These are phyloP conservation scores for Gnathonemus echidnorhynchus DNA, from an alignment of 2,113 vertebrate species.

Conservation along the genomic window DNA sequence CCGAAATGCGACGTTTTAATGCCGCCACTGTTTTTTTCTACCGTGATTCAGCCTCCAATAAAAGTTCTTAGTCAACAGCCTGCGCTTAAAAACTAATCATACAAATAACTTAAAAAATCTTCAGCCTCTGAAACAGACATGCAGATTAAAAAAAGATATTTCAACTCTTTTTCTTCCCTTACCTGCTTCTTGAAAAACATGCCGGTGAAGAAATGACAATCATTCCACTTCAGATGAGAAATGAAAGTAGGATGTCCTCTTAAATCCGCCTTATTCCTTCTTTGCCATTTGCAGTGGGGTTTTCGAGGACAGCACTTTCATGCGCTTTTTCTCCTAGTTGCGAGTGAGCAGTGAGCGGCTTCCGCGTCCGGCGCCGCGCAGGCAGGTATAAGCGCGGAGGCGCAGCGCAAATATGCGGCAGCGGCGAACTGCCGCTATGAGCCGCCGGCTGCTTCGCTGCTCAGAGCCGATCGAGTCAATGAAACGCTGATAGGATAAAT, in stretches of 20 bases:
- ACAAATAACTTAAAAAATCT: background rate
- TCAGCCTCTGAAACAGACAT: background rate
- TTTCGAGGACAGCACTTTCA: background rate
- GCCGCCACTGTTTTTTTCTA: background rate
- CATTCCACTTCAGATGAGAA: background rate
- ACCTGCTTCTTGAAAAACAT: background rate
- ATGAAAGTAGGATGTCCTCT: too few relatives aligned
- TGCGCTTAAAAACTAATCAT: background rate
- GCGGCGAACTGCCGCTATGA: background rate
- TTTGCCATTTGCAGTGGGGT: background rate
- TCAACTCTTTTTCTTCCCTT: background rate
- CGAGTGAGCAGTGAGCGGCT: background rate
- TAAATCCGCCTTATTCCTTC: background rate
- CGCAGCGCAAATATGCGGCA: conserved; percentile 5
- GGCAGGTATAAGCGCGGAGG: background rate
- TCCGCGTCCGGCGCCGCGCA: background rate
- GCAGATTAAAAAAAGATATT: background rate
- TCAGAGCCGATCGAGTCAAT: background rate
- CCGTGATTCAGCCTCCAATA: background rate
- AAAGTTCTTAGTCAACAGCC: background rate
- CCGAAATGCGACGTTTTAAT: background rate
- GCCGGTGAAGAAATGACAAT: background rate
- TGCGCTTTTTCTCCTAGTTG: background rate
- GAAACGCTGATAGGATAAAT: background rate
- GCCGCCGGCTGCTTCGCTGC: background rate